These are phyloP conservation scores for Euclidia mi DNA, from an alignment of 2,888 invertebrate species.

Conservation along the genomic window DNA sequence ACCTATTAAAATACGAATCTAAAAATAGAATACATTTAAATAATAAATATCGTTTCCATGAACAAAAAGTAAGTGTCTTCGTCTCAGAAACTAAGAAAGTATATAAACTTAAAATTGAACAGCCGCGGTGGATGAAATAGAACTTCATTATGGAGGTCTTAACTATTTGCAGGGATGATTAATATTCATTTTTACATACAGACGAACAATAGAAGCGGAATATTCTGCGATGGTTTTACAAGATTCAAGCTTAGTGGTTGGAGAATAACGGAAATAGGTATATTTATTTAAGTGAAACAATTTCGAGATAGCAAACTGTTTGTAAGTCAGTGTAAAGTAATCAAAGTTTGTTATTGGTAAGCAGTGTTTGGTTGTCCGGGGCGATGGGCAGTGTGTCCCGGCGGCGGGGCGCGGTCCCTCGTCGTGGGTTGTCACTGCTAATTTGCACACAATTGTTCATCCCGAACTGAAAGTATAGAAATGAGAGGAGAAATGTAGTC, in stretches of 20 bases:
- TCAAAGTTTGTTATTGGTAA: slow-evolving; percentile 15
- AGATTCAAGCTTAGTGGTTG: too few relatives aligned
- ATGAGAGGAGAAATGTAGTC: slow-evolving; percentile 80
- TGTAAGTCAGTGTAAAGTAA: slow-evolving; percentile 13
- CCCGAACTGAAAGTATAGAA: slow-evolving; percentile 80
- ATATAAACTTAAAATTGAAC: slow-evolving; percentile 70
- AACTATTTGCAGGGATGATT: slow-evolving; percentile 79
- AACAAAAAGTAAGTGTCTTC: neutral
- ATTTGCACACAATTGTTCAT: slow-evolving; percentile 89
- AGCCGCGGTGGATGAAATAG: slow-evolving; percentile 69
- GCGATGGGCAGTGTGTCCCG: slow-evolving; percentile 63
- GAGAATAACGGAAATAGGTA: slow-evolving; percentile 4
- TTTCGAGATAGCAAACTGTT: slow-evolving; percentile 10
- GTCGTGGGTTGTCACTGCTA: slow-evolving; percentile 82
- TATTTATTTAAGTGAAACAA: slow-evolving; percentile 10
- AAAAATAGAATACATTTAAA: slow-evolving; percentile 7
- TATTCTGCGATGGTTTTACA: too few relatives aligned
- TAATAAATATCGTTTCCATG: slow-evolving; percentile 4
- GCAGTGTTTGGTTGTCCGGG: slow-evolving; percentile 19
- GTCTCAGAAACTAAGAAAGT: slow-evolving; percentile 44
- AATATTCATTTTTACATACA: slow-evolving; percentile 73
- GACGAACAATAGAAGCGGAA: slow-evolving; percentile 6
- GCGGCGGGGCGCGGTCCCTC: slow-evolving; percentile 64
- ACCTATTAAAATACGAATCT: slow-evolving; percentile 3
- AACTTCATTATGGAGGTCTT: slow-evolving; percentile 79